A percentile compares a stretch with the other conserved stretches of the same genome.
phyloP scores from a whole-genome alignment of 1,140 invertebrate genomes.

The Orius insidiosus region DNA sequence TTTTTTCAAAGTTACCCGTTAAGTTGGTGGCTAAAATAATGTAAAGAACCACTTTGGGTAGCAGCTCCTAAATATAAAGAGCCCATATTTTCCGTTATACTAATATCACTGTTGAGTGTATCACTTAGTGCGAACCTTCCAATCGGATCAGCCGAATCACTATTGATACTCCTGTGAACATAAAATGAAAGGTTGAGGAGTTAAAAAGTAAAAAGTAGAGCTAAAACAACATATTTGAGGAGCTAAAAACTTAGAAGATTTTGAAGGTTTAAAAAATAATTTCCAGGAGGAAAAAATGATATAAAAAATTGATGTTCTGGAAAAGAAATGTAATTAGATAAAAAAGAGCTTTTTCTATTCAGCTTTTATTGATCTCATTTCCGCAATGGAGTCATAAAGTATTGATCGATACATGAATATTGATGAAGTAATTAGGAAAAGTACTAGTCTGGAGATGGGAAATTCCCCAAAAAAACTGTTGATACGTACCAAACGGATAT shows the following conservation, averaged over 20 bases:
- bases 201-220: neutral
- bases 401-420: too few relatives aligned
- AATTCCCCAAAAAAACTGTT: too few relatives aligned
- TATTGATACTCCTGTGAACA: slow-evolving; percentile 21
- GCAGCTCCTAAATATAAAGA: slow-evolving; percentile 35
- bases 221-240: neutral
- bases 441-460: too few relatives aligned
- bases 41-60: slow-evolving; percentile 53
- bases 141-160: slow-evolving; percentile 27
- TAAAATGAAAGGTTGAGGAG: neutral
- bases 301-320: too few relatives aligned
- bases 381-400: too few relatives aligned
- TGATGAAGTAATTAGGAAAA: too few relatives aligned
- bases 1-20: slow-evolving; percentile 32
- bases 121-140: slow-evolving; percentile 19
- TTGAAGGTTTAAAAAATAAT: too few relatives aligned
- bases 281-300: too few relatives aligned
- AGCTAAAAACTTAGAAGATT: neutral
- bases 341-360: too few relatives aligned
- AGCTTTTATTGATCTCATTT: too few relatives aligned
- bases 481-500: slow-evolving; percentile 12
- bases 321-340: too few relatives aligned
- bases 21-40: slow-evolving; percentile 54
- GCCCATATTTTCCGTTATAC: slow-evolving; percentile 6
- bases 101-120: slow-evolving; percentile 1